Base-by-base conservation (phyloP, 1,140 invertebrate genomes). In the Philopotamus ludificatus region DNA sequence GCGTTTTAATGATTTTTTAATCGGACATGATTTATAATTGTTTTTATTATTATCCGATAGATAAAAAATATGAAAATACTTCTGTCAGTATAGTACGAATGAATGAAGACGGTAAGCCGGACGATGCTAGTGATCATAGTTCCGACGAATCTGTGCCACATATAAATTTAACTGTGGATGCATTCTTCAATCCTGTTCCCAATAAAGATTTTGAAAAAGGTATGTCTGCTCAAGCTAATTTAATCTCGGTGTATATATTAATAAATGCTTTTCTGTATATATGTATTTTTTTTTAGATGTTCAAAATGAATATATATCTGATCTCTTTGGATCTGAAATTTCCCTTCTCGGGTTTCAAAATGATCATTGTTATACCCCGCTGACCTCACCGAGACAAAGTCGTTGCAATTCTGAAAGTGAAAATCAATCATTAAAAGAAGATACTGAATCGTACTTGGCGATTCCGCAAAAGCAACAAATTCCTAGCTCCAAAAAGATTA, bases 311-410 rank as follows among this genome's bases (percentile, higher is more conserved):
- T 63, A 77, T 78, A 77, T 77, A 72, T 80, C 63, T 74, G 79
- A 67, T 83, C 73, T 71, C 73, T 76, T 69, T 75, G 73, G 74
- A 18, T 60, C 57, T 25, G 78, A 81, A 68, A 77, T 77, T 54
- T 78, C 77, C 71, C 65, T 79, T 41, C 72, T 82, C 44, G 77
- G 80, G 50, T 84, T 87, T 61, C 79, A 80, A 71, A 85, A 87
- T 76, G 86, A 87, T 74, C 86, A 87, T 73, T 86, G 86, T 69
- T 87, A 87, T 70, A 87, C 85, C 58, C 80, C 84, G 16, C 80
- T 83, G 26, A 85, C 80, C 45, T 83, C 83, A 16, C 82, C 82
- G 15, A 81, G 77, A 68, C 81, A 83, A 71, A 73, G 76, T 28
- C 73, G 72, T 60, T 71, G 71, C 3, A 71, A 77, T 51, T 73